These are phyloP conservation scores for Orthosia incerta DNA, from an alignment of 2,888 invertebrate genomes.

Conservation along the genomic window DNA sequence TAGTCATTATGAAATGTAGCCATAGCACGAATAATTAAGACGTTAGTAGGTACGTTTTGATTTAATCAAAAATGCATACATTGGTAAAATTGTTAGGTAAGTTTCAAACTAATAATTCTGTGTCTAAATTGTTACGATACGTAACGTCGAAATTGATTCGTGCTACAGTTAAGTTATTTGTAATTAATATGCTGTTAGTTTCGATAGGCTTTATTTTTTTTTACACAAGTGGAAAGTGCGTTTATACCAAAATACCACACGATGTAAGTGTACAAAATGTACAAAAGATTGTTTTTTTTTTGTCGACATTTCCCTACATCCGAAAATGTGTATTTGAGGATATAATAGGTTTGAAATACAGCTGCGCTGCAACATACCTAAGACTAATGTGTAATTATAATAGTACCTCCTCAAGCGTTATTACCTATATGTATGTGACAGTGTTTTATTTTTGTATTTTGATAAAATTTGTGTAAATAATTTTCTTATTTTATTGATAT, in stretches of 20 bases:
- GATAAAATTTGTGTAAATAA: conserved; percentile 91
- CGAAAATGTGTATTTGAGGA: conserved; percentile 61
- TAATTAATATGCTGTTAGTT: conserved; percentile 33
- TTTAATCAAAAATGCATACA: neutral
- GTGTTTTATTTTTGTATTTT: conserved; percentile 91
- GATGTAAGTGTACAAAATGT: conserved; percentile 66
- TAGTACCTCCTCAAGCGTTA: conserved; percentile 82
- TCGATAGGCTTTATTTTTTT: conserved; percentile 16
- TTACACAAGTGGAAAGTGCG: conserved; percentile 19
- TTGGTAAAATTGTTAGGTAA: neutral
- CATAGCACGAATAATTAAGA: conserved; percentile 4
- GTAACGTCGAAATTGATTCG: conserved; percentile 7
- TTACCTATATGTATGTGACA: conserved; percentile 88
- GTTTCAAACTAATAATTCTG: neutral
- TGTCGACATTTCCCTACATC: conserved; percentile 46
- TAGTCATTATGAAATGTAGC: conserved; percentile 1
- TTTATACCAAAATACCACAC: conserved; percentile 59
- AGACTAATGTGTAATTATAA: conserved; percentile 77
- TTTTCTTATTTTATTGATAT: conserved; percentile 91
- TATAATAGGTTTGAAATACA: conserved; percentile 66
- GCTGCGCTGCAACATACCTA: conserved; percentile 75
- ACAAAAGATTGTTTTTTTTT: conserved; percentile 64
- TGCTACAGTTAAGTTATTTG: conserved; percentile 34
- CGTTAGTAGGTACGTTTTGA: neutral
- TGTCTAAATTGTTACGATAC: neutral